A percentile compares a stretch with the other conserved stretches of the same genome.
These are phyloP conservation scores for Oscarella lobularis DNA, from an alignment of 37 sponge, comb jelly and placozoan species.

Conservation along the genomic window DNA sequence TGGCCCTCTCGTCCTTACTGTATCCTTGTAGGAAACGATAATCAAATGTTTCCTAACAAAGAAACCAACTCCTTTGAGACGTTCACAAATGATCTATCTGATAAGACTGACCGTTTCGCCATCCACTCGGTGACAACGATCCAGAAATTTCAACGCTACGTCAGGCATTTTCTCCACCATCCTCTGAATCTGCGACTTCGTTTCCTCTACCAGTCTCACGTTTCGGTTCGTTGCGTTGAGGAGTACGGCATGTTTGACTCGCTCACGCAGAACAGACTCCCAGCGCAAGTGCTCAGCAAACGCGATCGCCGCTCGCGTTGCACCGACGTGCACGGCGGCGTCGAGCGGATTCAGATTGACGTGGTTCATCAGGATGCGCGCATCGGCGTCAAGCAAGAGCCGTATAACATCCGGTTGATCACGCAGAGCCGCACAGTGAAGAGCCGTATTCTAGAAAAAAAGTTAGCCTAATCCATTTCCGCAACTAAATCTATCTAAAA, in stretches of 20 bases:
- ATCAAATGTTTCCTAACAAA: not conserved
- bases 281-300: not conserved
- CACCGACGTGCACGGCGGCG: not conserved
- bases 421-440: not conserved
- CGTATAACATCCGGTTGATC: not conserved
- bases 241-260: not conserved
- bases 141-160: not conserved
- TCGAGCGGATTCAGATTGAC: not conserved
- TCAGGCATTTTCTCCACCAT: not conserved
- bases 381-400: not conserved
- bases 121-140: not conserved
- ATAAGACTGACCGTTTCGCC: not conserved
- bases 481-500: not conserved
- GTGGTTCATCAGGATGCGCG: not conserved
- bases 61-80: too few species aligned
- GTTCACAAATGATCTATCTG: not conserved
- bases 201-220: not conserved
- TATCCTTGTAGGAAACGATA: not conserved
- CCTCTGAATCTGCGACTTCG: not conserved
- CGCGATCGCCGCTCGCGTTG: not conserved
- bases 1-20: not conserved
- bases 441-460: not conserved
- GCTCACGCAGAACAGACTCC: not conserved
- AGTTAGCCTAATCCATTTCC: not conserved
- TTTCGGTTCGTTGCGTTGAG: not conserved